Evolutionary conservation across 2,888 invertebrate genomes (phyloP), one percentile per base, ranked within the genome.

Genomic region (Drosophila ezoana): DNA sequence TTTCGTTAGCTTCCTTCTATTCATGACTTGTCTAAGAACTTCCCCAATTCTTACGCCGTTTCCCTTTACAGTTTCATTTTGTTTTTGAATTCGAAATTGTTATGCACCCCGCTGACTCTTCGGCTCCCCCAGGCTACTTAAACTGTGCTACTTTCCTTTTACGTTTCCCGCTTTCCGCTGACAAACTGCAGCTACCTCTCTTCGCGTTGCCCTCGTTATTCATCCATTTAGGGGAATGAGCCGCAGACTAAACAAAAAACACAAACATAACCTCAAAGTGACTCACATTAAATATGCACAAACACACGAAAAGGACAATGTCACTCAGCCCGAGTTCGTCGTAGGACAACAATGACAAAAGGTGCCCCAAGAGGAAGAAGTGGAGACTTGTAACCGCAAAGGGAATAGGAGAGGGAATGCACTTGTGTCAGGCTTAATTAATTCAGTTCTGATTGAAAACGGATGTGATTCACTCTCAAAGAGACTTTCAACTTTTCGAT

Each of bases 81-180:
- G 66, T 88, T 81, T 82, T 65, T 61, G 71, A 79, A 73, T 74
- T 65, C 52, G 20, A 76, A 85, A 88, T 83, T 81, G 65, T 62
- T 67, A 71, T 69, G 74, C 67, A 68, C 70, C 83, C 83, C 74
- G 60, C 61, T 57, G 80, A 62, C 63, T 60, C 18, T 18, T 32
- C 9, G 44, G 20, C 35, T 40, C 16, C 35, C 38, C 28, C 45
- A 44, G 38, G 32, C 33, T 13, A 4, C 23, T 33, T 44, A 52
- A 64, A 68, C 53, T 59, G 79, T 63, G 63, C 64, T 70, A 66
- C 72, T 76, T 73, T 81, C 65, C 52, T 35, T 69, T 81, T 54
- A 47, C 53, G 40, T 45, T 67, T 62, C 51, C 48, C 62, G 33
- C 23, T 64, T 61, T 59, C 52, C 59, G 33, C 38, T 60, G 58